Evolutionary conservation across 2,113 vertebrate genomes (phyloP), one percentile per base, ranked within the genome.

Genomic region (Oplegnathus fasciatus): DNA sequence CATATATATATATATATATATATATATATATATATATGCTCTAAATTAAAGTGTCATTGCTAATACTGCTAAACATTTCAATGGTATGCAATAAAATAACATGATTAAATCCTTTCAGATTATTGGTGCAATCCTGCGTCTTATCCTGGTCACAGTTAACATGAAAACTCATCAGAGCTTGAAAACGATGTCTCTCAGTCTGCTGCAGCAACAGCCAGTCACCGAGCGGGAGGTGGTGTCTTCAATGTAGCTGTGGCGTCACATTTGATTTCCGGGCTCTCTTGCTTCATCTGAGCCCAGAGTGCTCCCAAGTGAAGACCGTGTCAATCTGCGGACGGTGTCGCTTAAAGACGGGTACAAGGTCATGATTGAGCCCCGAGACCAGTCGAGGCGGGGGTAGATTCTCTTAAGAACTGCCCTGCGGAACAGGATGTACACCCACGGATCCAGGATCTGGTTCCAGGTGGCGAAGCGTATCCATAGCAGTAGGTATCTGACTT

Each of bases 371-470:
- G 97, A 98, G 76, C 93, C 67, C 1, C 93, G 92, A 1, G 95
- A 71, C 94, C 89, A 94, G 17, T 94, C 89, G 68, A 96, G 22
- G 10, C 95, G 91, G 2, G 97, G 97, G 83, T 95, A 91, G 54
- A 99, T 18, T 8, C 96, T 96, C 66, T 94, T 95, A 55, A 99
- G 91, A 61, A 99, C 95, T 0, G 98, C 92, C 68, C 97, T 94
- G 0, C 98, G 97, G 91, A 97, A 99, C 6, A 99, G 94, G 94
- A 99, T 99, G 91, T 99, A 99, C 11, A 98, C 97, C 98, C 98
- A 99, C 28, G 98, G 98, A 85, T 99, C 98, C 52, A 99, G 93
- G 93, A 99, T 98, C 96, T 99, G 98, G 93, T 99, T 99, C 96
- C 97, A 97, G 3, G 98, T 99, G 79, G 97, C 98, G 80, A 99